These are phyloP conservation scores for Erinaceus europaeus DNA, from an alignment of 2,113 vertebrate species.

Conservation along the genomic window DNA sequence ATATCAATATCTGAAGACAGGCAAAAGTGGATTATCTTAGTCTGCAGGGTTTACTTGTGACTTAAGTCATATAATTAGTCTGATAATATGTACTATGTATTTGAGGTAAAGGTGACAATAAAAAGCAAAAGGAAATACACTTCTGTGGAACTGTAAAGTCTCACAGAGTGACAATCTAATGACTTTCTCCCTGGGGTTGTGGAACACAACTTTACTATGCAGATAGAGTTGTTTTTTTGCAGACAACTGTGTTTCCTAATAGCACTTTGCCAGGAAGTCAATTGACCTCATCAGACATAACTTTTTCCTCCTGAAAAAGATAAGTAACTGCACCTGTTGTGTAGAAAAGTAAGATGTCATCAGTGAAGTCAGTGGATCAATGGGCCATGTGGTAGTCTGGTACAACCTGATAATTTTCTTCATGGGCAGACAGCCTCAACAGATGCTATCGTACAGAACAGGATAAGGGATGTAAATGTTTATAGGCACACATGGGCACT, in stretches of 20 bases:
- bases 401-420: constrained; percentile 23
- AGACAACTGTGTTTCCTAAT: constrained; percentile 6
- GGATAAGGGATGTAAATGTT: neutral
- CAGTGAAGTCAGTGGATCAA: neutral
- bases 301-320: neutral
- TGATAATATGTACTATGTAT: neutral
- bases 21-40: neutral
- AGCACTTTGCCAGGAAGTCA: neutral
- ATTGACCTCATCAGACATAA: neutral
- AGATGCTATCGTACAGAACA: neutral
- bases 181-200: neutral
- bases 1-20: neutral
- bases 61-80: neutral
- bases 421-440: neutral
- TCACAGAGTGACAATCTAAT: neutral
- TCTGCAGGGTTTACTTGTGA: neutral
- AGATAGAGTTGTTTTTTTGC: neutral
- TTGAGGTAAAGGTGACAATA: neutral
- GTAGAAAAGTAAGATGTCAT: neutral
- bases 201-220: neutral
- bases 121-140: neutral
- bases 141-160: neutral
- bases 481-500: neutral
- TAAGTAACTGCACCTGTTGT: constrained; percentile 21
- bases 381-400: neutral